Evolutionary conservation across 30 jellyfish, hydroid and myxozoan genomes (phyloP).

Genomic region (Cassiopea andromeda): DNA sequence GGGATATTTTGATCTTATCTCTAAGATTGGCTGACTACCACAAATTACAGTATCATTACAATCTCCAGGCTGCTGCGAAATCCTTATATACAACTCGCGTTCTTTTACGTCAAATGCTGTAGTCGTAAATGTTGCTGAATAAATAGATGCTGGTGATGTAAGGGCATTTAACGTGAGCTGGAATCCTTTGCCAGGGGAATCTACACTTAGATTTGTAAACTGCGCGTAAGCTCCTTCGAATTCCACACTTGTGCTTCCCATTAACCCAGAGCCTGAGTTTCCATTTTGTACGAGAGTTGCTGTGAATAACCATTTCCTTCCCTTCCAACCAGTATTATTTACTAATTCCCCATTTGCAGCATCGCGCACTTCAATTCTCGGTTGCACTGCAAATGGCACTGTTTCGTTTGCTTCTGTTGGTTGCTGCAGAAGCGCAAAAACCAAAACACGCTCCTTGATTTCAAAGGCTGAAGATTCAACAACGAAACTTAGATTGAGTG

Average conservation of each 20-base stretch:
- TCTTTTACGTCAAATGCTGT: slow-evolving; percentile 71
- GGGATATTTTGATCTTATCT: slow-evolving; percentile 67
- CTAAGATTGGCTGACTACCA: slow-evolving; percentile 84
- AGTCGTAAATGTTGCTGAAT: slow-evolving; percentile 47
- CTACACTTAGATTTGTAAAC: slow-evolving; percentile 69
- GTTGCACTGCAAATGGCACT: slow-evolving; percentile 76
- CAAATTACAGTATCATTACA: slow-evolving; percentile 86
- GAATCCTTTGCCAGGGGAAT: slow-evolving; percentile 71
- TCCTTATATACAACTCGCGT: slow-evolving; percentile 59
- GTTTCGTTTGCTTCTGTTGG: slow-evolving; percentile 70
- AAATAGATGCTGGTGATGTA: slow-evolving; percentile 73
- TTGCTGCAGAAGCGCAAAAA: slow-evolving; percentile 27
- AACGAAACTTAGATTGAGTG: slow-evolving; percentile 54
- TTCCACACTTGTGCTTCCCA: slow-evolving; percentile 69
- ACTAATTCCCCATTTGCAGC: slow-evolving; percentile 72
- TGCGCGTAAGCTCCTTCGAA: slow-evolving; percentile 46
- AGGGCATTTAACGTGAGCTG: slow-evolving; percentile 41
- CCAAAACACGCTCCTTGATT: slow-evolving; percentile 80
- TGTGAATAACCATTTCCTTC: slow-evolving; percentile 74
- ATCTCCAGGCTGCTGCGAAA: slow-evolving; percentile 84
- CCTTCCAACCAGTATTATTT: slow-evolving; percentile 85
- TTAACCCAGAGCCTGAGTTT: slow-evolving; percentile 42
- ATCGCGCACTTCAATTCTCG: slow-evolving; percentile 76
- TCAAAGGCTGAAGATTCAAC: slow-evolving; percentile 57
- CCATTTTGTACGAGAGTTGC: slow-evolving; percentile 65